Base-by-base conservation (phyloP, 37 sponge, comb jelly and placozoan species). In the Halisarca cf. caerulea region DNA sequence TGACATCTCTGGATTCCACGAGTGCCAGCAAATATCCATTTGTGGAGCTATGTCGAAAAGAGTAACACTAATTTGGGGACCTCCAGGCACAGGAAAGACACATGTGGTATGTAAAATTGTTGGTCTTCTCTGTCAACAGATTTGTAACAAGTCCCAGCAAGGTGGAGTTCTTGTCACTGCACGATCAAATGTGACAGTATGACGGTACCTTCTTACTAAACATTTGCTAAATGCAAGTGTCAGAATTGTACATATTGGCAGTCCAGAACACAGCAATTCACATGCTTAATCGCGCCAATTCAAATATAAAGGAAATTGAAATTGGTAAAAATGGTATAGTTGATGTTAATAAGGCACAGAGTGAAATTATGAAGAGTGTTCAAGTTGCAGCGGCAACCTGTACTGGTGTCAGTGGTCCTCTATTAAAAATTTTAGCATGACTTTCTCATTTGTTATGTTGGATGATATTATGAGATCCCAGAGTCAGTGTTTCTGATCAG, bases 31-130 rank as follows among this genome's bases (percentile, higher is more conserved):
- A 47, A 53, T 66, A 53, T 89, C 93, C 28, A 80, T 92, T 37
- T 3, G 3, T 30, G 86, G 89, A 36, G 84, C 89, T 59, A 54
- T 92, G 8, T 36, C 64, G 4, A 79, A 84, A 25, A 53, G 59
- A 23, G 38, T 94, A 3, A 94, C 91, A 23, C 66, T 94, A 44
- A 91, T 94, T 28, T 89, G 91, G 54, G 95, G 95, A 54, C 95
- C 95, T 58, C 95, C 95, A 35, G 95, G 95, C 0, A 94, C 91
- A 43, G 94, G 94, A 34, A 94, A 94, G 70, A 94, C 94, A 35
- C 68, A 73, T 54, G 84, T 88, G 0, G 91, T 91, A 18, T 84
- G 84, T 64, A 87, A 88, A 68, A 94, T 94, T 64, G 81, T 88
- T 0, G 57, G 45, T 2, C 71, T 43, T 24, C 2, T 84, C 30